Percentiles rank a stretch among this genome's conserved stretches.
Conservation (phyloP, 2,113 vertebrate species). For the Syngnathoides biaculeatus region DNA sequence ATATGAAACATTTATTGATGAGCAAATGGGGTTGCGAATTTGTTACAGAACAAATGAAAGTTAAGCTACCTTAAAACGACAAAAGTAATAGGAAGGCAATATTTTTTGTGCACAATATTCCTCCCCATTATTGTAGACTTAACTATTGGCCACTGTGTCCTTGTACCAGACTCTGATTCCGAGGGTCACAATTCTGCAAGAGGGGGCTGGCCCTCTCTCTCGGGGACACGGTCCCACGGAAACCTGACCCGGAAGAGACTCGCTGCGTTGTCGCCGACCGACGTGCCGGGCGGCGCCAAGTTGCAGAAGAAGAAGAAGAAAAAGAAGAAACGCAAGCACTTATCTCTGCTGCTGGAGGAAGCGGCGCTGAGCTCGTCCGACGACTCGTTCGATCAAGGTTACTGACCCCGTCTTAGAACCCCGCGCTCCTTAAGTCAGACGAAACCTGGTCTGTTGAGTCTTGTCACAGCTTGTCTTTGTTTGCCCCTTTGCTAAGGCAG, state of each 20-base stretch:
- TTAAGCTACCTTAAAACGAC: background rate
- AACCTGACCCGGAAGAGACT: constrained; percentile 71
- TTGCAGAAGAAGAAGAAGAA: constrained; percentile 71
- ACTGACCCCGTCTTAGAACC: constrained; percentile 77
- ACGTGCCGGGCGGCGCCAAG: constrained; percentile 74
- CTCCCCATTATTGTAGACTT: constrained; percentile 1
- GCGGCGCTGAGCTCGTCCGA: constrained; percentile 88
- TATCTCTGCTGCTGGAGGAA: constrained; percentile 89
- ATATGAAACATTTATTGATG: too few species aligned
- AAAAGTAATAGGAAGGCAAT: background rate
- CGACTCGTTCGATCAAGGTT: constrained; percentile 99
- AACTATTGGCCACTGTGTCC: constrained; percentile 47
- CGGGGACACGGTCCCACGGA: constrained; percentile 68
- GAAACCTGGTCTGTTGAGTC: constrained; percentile 31
- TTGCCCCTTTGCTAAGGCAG: constrained; percentile 45
- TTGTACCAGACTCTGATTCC: constrained; percentile 91
- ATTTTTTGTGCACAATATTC: background rate
- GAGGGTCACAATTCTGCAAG: constrained; percentile 84
- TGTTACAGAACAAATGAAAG: background rate
- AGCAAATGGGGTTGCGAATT: too few species aligned
- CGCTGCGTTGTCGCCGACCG: constrained; percentile 59
- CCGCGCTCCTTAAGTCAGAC: constrained; percentile 30
- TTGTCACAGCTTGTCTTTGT: constrained; percentile 32
- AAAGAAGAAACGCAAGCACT: constrained; percentile 81
- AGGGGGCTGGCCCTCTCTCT: constrained; percentile 82